phyloP scores from a whole-genome alignment of 2,113 vertebrate genomes.

The Salminus brasiliensis region DNA sequence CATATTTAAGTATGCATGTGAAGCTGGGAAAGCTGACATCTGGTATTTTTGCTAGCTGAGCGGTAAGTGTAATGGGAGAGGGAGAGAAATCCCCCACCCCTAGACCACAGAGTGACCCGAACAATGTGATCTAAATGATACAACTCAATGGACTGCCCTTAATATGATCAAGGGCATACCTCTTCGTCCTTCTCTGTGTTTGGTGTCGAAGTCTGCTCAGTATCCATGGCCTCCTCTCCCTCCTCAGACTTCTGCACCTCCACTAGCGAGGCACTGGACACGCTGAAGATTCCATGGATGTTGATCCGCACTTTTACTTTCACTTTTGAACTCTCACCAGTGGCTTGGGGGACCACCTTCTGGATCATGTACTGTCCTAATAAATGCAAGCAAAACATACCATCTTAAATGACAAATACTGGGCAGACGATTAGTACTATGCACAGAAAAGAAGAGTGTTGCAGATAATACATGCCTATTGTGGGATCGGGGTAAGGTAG shows the following conservation, averaged over 20 bases:
- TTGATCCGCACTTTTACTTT: constrained; percentile 95
- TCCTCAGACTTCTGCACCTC: constrained; percentile 83
- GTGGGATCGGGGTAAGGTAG: constrained; percentile 92
- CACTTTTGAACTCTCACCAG: constrained; percentile 93
- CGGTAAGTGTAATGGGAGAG: too few relatives aligned
- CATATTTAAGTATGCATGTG: too few relatives aligned
- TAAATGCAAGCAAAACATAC: not conserved
- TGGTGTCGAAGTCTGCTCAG: constrained; percentile 81
- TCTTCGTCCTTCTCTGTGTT: constrained; percentile 76
- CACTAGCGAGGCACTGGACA: constrained; percentile 89
- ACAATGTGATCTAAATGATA: too few relatives aligned
- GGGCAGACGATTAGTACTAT: not conserved
- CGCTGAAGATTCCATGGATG: constrained; percentile 92
- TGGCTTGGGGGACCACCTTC: constrained; percentile 91
- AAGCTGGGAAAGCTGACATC: too few relatives aligned
- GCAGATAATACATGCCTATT: constrained; percentile 79
- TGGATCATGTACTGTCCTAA: constrained; percentile 92
- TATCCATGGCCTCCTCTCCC: constrained; percentile 86
- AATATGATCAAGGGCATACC: too few relatives aligned
- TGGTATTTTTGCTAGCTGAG: too few relatives aligned
- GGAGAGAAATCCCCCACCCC: too few relatives aligned
- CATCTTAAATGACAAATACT: not conserved
- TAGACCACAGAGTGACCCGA: too few relatives aligned
- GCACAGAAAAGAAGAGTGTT: not conserved
- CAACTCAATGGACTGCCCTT: too few relatives aligned